phyloP scores from a whole-genome alignment of 2,888 invertebrate genomes.

The Diarsia rubi region DNA sequence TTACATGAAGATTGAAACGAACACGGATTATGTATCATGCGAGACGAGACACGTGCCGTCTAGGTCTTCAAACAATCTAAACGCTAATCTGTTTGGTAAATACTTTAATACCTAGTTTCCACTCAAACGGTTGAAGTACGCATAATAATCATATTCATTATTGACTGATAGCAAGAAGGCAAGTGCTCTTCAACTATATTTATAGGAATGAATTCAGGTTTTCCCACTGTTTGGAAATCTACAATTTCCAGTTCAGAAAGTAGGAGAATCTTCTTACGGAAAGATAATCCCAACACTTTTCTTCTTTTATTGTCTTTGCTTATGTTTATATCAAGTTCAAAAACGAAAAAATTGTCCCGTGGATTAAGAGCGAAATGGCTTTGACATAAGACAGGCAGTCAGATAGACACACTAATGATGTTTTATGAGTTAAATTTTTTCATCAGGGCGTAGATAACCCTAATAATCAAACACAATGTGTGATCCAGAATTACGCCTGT shows the following conservation, averaged over 20 bases:
- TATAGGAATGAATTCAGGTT: no score
- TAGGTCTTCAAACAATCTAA: background rate
- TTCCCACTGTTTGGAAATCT: background rate
- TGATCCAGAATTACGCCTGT: background rate
- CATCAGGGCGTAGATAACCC: background rate
- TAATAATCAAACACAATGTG: background rate
- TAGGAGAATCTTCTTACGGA: background rate
- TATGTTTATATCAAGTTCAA: no score
- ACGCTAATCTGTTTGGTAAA: conserved; percentile 15
- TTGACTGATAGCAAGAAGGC: background rate
- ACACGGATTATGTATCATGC: background rate
- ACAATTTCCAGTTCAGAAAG: background rate
- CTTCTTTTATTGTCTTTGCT: no score
- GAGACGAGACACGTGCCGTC: conserved; percentile 13
- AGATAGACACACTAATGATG: background rate
- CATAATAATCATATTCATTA: background rate
- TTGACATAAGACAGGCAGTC: background rate
- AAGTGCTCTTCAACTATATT: background rate
- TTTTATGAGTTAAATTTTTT: background rate
- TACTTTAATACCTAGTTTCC: background rate
- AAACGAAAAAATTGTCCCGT: background rate
- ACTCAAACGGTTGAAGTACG: conserved; percentile 4
- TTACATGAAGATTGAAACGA: conserved; percentile 26
- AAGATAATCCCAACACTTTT: no score
- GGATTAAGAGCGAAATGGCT: background rate